Base-by-base conservation (phyloP, 1,140 invertebrate genomes). In the Achroia grisella region DNA sequence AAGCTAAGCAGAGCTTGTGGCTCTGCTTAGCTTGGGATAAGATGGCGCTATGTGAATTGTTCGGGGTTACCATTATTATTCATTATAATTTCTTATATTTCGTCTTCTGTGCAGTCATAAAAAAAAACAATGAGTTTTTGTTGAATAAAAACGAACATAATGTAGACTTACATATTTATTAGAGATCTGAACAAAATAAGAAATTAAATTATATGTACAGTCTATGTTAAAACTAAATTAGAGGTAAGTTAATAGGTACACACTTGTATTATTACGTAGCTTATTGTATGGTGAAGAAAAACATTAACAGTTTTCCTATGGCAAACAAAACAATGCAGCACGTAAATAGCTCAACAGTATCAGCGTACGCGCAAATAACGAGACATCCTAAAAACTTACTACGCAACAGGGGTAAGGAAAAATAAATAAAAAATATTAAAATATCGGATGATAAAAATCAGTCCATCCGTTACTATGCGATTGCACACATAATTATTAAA, bases 161-260 rank as follows among this genome's bases (percentile, higher is more conserved):
- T 57, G 44, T 85, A 82, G 78, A 85, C 81, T 85, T 85, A 85
- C 75, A 79, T 82, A 77, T 85, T 85, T 85, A 85, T 85, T 85
- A 85, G 81, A 85, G 81, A 85, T 85, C 81, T 85, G 81, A 85
- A 85, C 81, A 85, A 82, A 84, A 85, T 85, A 85, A 75, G 77
- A 82, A 82, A 83, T 82, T 66, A 79, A 85, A 85, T 85, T 70
- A 85, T 85, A 85, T 85, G 77, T 85, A 85, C 81, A 82, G 81
- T 82, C 77, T 81, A 82, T 81, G 78, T 85, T 82, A 82, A 80
- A 81, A 76, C 69, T 82, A 84, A 78, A 76, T 77, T 77, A 80
- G 57, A 80, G 62, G 76, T 81, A 80, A 81, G 76, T 78, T 77
- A 83, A 79, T 81, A 81, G 76, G 74, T 82, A 79, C 80, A 84